These are phyloP conservation scores for Stegodyphus dumicola DNA, from an alignment of 1,140 invertebrate genomes.

Conservation along the genomic window DNA sequence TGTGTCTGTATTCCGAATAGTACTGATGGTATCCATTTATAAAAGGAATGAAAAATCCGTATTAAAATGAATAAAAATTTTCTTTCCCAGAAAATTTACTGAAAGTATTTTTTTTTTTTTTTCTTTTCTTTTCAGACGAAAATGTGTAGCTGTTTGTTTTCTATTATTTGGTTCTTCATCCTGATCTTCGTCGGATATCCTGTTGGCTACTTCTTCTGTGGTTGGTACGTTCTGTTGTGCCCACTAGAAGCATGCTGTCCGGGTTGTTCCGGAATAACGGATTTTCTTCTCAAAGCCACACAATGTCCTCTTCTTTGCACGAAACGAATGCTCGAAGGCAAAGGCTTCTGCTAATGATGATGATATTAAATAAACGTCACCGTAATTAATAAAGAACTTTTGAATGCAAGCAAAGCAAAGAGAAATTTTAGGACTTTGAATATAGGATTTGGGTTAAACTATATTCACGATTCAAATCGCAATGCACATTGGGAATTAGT, in stretches of 20 bases:
- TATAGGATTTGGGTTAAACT: too few species aligned
- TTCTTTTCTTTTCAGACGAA: background rate
- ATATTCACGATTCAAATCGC: too few species aligned
- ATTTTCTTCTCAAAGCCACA: conserved; percentile 56
- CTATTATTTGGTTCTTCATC: conserved; percentile 62
- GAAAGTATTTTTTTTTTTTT: background rate
- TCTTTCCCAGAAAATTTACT: too few species aligned
- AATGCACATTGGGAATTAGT: too few species aligned
- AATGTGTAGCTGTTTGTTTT: conserved; percentile 56
- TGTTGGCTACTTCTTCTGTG: conserved; percentile 44
- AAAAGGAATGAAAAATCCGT: too few species aligned
- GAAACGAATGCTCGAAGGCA: conserved; percentile 61
- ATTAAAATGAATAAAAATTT: too few species aligned
- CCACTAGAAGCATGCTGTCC: conserved; percentile 55
- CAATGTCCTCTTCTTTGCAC: conserved; percentile 62
- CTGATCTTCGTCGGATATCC: conserved; percentile 63
- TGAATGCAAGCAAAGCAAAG: too few species aligned
- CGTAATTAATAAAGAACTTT: too few species aligned
- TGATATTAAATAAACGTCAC: too few species aligned
- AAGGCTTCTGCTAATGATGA: conserved; percentile 13
- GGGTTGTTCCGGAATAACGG: conserved; percentile 6
- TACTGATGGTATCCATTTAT: too few species aligned
- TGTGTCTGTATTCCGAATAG: too few species aligned
- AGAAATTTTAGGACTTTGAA: too few species aligned
- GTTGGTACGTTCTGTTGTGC: conserved; percentile 62